Conservation (phyloP, 2,113 vertebrate genomes). For the Lycaon pictus region DNA sequence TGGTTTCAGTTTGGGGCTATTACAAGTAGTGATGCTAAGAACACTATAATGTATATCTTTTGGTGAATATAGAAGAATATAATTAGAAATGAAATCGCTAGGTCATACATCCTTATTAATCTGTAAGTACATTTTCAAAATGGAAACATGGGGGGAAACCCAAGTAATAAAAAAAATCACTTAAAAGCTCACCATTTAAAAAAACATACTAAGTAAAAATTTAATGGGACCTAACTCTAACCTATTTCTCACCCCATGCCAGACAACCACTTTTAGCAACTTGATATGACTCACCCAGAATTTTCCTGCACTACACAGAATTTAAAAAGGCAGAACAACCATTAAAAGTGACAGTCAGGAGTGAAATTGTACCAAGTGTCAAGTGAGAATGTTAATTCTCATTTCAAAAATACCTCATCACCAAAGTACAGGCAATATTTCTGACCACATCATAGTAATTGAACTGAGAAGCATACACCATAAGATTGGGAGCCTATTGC, state of each 20-base stretch:
- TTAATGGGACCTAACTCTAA: neutral
- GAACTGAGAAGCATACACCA: constrained; percentile 13
- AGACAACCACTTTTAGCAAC: neutral
- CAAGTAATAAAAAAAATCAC: neutral
- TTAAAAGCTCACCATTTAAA: neutral
- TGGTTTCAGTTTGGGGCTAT: neutral
- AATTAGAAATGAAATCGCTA: constrained; percentile 1
- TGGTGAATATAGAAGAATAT: neutral
- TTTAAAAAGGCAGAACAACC: constrained; percentile 17
- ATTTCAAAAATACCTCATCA: constrained; percentile 53
- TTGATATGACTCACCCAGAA: neutral
- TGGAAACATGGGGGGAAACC: neutral
- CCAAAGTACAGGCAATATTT: constrained; percentile 14
- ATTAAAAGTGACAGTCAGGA: constrained; percentile 7
- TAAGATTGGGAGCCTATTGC: neutral
- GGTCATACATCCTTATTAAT: neutral
- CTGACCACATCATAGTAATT: neutral
- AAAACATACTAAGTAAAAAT: constrained; percentile 25
- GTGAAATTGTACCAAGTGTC: neutral
- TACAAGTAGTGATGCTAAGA: neutral
- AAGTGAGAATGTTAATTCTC: neutral
- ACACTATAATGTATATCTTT: constrained; percentile 23
- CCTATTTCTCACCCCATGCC: neutral
- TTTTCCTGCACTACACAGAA: neutral
- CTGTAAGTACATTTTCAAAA: constrained; percentile 51